Evolutionary conservation across 2,797 vertebrate genomes (phyloP), one percentile per base, ranked within the genome.

Genomic region (Spinibarbus caldwelli): DNA sequence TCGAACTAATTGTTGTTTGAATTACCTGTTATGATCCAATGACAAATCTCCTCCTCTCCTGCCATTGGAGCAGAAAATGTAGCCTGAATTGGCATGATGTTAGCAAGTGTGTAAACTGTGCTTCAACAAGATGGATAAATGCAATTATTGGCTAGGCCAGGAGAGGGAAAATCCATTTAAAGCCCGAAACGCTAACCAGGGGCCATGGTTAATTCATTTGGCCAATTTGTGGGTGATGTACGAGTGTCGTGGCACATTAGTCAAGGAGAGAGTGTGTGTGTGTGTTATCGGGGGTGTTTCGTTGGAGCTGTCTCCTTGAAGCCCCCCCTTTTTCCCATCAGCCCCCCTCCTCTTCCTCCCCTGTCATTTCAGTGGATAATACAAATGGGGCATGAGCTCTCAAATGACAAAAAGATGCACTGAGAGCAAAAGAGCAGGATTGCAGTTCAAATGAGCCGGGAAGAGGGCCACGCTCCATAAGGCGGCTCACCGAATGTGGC

Each of bases 41-140:
- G 97, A 99, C 97, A 97, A 97, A 98, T 98, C 96, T 96, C 95
- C 96, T 94, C 94, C 93, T 90, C 96, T 97, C 95, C 95, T 95
- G 96, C 95, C 97, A 97, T 95, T 97, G 95, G 97, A 98, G 98
- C 97, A 96, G 97, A 98, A 99, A 98, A 99, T 97, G 97, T 95
- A 97, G 96, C 96, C 95, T 93, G 97, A 96, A 97, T 97, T 96
- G 97, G 96, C 96, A 96, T 96, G 97, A 97, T 97, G 97, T 97
- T 97, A 93, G 96, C 93, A 95, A 97, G 97, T 97, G 97, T 98
- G 97, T 98, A 98, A 98, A 98, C 97, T 95, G 94, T 94, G 95
- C 97, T 97, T 98, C 98, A 97, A 97, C 98, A 99, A 99, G 98
- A 99, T 99, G 98, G 98, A 99, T 99, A 99, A 99, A 99, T 96